Evolutionary conservation across 2,797 vertebrate genomes (phyloP).

Genomic region (Phrynocephalus vlangalii): DNA sequence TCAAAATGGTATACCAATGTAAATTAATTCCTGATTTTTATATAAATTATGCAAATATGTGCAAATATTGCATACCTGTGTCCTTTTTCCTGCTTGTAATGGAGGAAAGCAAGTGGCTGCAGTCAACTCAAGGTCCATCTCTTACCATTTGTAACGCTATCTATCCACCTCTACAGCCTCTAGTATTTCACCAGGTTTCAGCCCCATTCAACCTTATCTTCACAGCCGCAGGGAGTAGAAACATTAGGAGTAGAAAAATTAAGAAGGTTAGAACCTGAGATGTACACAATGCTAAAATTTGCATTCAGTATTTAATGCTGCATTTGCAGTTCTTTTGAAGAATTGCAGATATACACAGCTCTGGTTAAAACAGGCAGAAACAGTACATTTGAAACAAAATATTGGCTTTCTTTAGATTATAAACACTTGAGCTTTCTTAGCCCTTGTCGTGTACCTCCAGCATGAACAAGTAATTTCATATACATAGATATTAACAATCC

Average conservation of each 20-base stretch:
- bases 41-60: not conserved
- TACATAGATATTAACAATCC: constrained; percentile 10
- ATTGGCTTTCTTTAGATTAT: not conserved
- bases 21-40: not conserved
- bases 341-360: not conserved
- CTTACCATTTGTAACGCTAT: not conserved
- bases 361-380: not conserved
- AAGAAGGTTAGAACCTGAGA: not conserved
- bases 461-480: not conserved
- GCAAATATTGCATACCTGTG: not conserved
- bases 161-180: not conserved
- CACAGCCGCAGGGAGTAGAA: constrained; percentile 1
- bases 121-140: not conserved
- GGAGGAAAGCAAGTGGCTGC: not conserved
- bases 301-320: not conserved
- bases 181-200: not conserved
- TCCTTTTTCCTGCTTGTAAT: not conserved
- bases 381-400: not conserved
- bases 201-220: not conserved
- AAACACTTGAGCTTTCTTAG: not conserved
- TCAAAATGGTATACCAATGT: not conserved
- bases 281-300: not conserved
- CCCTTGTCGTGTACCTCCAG: not conserved
- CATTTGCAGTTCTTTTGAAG: not conserved
- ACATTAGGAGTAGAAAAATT: not conserved